Base-by-base conservation (phyloP, 2,888 invertebrate species). In the Melanostoma scalare region DNA sequence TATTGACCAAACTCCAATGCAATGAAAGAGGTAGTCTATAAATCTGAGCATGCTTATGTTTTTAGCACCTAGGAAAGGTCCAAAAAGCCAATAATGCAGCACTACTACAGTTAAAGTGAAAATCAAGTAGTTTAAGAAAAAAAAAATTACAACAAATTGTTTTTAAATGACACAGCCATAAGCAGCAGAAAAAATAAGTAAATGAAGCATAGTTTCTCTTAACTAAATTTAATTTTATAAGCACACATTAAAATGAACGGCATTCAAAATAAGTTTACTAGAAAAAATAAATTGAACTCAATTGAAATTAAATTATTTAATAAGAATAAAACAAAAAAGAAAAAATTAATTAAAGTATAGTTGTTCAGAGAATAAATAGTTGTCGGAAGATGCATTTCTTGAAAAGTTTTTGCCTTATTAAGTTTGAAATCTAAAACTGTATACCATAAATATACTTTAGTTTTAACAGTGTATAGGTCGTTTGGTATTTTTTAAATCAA, bases 341-440 rank as follows among this genome's bases (percentile, higher is more conserved):
- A 52, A 72, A 73, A 76, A 73, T 63, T 31, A 42, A 44, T 68
- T 67, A 50, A 72, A 76, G 20, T 20, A 81, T 72, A 74, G 71
- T 65, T 75, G 67, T 68, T 76, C 56, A 65, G 63, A 77, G 77
- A 74, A 80, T 74, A 80, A 46, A 86, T 86, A 86, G 86, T 86
- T 86, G 86, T 86, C 86, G 86, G 86, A 86, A 86, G 86, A 86
- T 86, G 86, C 86, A 86, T 86, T 86, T 84, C 61, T 76, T 78
- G 63, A 77, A 61, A 72, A 60, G 65, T 55, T 71, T 40, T 76
- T 75, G 33, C 35, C 30, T 30, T 36, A 60, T 74, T 31, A 36
- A 60, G 63, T 72, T 65, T 61, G 67, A 67, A 75, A 50, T 85
- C 63, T 82, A 78, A 60, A 68, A 71, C 46, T 77, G 65, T 77